phyloP scores from a whole-genome alignment of 1,140 invertebrate species.

The Bombus waltoni region DNA sequence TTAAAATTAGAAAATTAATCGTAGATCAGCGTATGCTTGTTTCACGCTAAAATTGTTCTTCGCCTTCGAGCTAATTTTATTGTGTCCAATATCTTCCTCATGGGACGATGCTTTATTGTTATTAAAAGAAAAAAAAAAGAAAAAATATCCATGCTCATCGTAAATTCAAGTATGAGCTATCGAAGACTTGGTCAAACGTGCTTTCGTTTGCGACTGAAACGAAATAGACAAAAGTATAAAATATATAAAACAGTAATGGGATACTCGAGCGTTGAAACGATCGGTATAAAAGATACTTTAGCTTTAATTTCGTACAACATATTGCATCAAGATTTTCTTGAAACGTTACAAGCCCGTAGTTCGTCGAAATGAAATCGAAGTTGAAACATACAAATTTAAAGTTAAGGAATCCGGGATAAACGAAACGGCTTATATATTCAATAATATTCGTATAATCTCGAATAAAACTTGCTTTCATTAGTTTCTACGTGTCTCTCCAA shows the following conservation, averaged over 20 bases:
- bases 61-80: constrained; percentile 28
- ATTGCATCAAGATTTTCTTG: too few species aligned
- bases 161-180: not conserved
- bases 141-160: not conserved
- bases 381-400: not conserved
- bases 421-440: too few species aligned
- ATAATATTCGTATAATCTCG: too few species aligned
- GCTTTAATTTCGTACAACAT: too few species aligned
- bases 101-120: not conserved
- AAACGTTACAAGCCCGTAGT: not conserved
- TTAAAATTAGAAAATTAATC: constrained; percentile 30
- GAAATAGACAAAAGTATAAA: too few species aligned
- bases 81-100: not conserved
- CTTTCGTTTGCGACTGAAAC: not conserved
- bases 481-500: not conserved
- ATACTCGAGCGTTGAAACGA: too few species aligned
- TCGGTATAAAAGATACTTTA: too few species aligned
- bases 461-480: not conserved
- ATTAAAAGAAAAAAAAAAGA: not conserved
- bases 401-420: not conserved
- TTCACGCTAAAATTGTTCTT: constrained; percentile 3
- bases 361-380: not conserved
- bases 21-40: not conserved
- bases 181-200: not conserved
- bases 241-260: too few species aligned